Conservation (phyloP, 1,140 invertebrate species). For the Laodelphax striatellus region DNA sequence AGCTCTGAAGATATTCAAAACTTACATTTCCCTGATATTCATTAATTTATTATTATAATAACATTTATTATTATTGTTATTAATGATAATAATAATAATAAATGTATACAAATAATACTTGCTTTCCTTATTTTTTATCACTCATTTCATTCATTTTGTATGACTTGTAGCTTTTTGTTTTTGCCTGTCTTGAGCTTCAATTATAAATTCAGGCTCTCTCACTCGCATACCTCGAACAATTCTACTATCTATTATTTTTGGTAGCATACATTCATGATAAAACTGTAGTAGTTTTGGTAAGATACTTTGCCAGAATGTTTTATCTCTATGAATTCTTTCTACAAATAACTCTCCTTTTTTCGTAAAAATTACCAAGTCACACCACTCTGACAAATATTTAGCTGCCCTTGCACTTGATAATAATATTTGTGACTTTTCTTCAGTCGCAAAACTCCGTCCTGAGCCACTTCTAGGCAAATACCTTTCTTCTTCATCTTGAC, state of each 20-base stretch:
- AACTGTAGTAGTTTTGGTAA: too few species aligned
- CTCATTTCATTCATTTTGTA: too few species aligned
- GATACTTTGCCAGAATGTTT: not conserved
- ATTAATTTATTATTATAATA: too few species aligned
- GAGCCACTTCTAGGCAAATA: too few species aligned
- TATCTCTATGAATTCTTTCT: not conserved
- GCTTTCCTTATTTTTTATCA: too few species aligned
- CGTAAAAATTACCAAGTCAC: not conserved
- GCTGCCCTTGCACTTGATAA: slow-evolving; percentile 2
- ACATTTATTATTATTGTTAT: too few species aligned
- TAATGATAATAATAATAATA: too few species aligned
- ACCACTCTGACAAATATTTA: not conserved
- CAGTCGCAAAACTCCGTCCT: not conserved
- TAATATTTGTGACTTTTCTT: not conserved
- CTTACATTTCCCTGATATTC: too few species aligned
- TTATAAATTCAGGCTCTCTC: slow-evolving; percentile 5
- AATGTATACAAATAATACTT: too few species aligned
- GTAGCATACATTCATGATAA: not conserved
- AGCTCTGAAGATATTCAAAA: too few species aligned
- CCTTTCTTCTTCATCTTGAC: too few species aligned
- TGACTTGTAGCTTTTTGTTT: not conserved
- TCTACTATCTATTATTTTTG: not conserved
- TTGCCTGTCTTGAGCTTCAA: not conserved
- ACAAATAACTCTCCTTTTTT: not conserved
- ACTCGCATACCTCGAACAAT: not conserved